These are phyloP conservation scores for Coecobrya sp. DNA, from an alignment of 2,888 invertebrate genomes.

Conservation along the genomic window DNA sequence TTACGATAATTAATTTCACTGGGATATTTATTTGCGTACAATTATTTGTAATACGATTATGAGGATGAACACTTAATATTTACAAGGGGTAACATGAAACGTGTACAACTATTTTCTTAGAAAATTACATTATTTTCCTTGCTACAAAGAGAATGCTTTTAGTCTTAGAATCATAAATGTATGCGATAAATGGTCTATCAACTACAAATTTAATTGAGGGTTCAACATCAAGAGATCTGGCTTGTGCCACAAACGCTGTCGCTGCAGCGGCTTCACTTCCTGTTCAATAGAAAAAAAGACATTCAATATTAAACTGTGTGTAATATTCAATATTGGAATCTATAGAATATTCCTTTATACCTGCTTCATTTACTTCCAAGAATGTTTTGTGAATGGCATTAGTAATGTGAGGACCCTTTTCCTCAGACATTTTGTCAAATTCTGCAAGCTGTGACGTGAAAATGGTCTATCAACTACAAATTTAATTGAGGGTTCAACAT, in stretches of 20 bases:
- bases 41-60: neutral
- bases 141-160: conserved; percentile 70
- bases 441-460: conserved; percentile 73
- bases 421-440: conserved; percentile 61
- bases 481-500: conserved; percentile 51
- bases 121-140: conserved; percentile 68
- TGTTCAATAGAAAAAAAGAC: neutral
- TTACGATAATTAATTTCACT: too few relatives aligned
- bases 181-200: conserved; percentile 78
- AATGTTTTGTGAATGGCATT: conserved; percentile 71
- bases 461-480: conserved; percentile 79
- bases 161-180: conserved; percentile 78
- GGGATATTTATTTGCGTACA: neutral
- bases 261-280: conserved; percentile 78
- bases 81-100: conserved; percentile 4
- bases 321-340: too few relatives aligned
- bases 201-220: conserved; percentile 68
- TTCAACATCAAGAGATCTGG: conserved; percentile 55
- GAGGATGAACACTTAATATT: neutral
- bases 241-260: conserved; percentile 57
- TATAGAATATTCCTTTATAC: too few relatives aligned
- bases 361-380: conserved; percentile 78
- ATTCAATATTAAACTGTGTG: too few relatives aligned
- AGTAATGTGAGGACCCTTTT: conserved; percentile 58
- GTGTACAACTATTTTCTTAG: neutral